Evolutionary conservation across 2,113 vertebrate genomes (phyloP).

Genomic region (Petrocephalus microphthalmus): DNA sequence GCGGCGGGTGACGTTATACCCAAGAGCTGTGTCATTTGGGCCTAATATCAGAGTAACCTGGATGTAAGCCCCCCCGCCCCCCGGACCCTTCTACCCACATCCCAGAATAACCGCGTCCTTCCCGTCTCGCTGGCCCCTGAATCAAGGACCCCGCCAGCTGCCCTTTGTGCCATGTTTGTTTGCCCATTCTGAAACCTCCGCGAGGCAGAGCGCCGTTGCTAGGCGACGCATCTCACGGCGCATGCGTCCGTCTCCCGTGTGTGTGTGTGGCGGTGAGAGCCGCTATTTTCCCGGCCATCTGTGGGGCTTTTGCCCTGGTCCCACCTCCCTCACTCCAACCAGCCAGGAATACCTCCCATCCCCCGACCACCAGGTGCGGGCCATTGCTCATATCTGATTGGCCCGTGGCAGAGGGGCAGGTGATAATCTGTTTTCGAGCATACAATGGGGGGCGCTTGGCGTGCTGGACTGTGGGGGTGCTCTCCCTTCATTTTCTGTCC

Average conservation of each 20-base stretch:
- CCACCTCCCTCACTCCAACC: background rate
- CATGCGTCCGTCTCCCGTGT: background rate
- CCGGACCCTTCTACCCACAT: background rate
- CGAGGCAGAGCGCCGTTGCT: constrained; percentile 4
- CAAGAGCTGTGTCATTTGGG: background rate
- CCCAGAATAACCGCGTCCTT: background rate
- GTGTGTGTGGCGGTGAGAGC: background rate
- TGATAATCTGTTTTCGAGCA: background rate
- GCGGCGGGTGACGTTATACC: background rate
- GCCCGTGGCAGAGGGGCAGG: background rate
- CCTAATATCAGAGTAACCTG: background rate
- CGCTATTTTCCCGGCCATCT: background rate
- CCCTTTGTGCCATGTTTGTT: background rate
- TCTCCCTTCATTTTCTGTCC: background rate
- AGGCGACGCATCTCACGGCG: background rate
- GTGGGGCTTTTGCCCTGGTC: background rate
- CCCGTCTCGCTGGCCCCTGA: background rate
- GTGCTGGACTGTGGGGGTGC: too few relatives aligned
- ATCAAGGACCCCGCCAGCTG: background rate
- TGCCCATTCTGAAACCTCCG: background rate
- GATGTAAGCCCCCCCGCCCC: background rate
- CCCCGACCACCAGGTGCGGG: background rate
- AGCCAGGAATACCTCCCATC: background rate
- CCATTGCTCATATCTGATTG: background rate
- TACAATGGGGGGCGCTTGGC: too few relatives aligned